Base-by-base conservation (phyloP, 2,797 vertebrate species). In the Acanthornis magna region DNA sequence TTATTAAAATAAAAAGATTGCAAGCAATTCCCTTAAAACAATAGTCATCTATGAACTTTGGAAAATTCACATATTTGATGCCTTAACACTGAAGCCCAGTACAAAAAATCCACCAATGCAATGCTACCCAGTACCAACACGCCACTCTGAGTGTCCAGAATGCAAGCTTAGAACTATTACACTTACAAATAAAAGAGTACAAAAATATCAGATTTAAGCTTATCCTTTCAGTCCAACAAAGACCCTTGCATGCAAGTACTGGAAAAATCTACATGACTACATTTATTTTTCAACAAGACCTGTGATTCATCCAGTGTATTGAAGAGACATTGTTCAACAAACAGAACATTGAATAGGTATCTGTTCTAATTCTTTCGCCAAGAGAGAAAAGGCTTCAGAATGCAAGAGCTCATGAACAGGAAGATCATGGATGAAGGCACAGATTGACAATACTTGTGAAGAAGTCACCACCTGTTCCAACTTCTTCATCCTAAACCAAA, bases 281-380 rank as follows among this genome's bases (percentile, higher is more conserved):
- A 45, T 32, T 62, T 73, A 70, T 85, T 92, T 95, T 87, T 78
- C 71, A 84, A 9, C 67, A 55, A 70, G 55, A 68, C 16, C 47
- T 14, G 3, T 73, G 51, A 95, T 43, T 91, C 85, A 91, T 36
- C 32, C 67, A 82, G 17, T 15, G 27, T 71, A 85, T 60, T 79
- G 60, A 91, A 65, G 67, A 72, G 67, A 87, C 71, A 82, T 72
- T 87, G 91, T 92, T 93, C 71, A 87, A 38, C 15, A 19, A 82
- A 47, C 34, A 82, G 43, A 91, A 73, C 66, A 76, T 13, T 85
- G 47, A 92, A 89, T 40, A 82, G 47, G 32, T 87, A 75, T 71
- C 36, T 55, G 36, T n/a, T 91, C 60, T 32, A 78, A 45, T 54
- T 91, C 26, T 66, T 87, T 43, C 85, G 63, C 63, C 55, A 51